Percentiles rank a stretch among this genome's conserved stretches.
Evolutionary conservation across 2,113 vertebrate genomes (phyloP).

Genomic region (Fukomys damarensis): DNA sequence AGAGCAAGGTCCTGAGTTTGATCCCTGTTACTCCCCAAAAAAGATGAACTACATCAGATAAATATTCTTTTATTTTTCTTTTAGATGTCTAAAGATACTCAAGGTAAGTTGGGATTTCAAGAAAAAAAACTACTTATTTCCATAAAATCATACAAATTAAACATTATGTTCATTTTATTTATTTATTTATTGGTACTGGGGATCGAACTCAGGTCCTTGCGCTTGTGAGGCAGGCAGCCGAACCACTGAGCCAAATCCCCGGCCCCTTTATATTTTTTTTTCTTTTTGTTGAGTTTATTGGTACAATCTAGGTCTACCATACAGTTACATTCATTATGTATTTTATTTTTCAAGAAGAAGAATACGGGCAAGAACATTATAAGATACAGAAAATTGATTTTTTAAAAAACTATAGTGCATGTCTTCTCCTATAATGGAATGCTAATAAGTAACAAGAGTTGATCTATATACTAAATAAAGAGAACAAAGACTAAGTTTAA

Average conservation of each 20-base stretch:
- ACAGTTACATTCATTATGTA: too few relatives aligned
- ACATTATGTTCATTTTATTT: not conserved
- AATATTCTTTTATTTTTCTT: not conserved
- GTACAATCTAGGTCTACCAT: too few relatives aligned
- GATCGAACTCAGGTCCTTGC: too few relatives aligned
- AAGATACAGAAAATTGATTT: not conserved
- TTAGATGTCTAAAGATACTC: not conserved
- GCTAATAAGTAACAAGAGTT: not conserved
- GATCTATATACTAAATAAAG: not conserved
- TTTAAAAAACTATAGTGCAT: not conserved
- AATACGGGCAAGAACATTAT: not conserved
- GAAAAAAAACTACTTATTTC: not conserved
- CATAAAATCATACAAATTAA: not conserved
- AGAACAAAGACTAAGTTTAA: not conserved
- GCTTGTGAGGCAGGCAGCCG: too few relatives aligned
- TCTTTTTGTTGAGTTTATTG: too few relatives aligned
- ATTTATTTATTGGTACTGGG: too few relatives aligned
- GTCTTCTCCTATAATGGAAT: not conserved
- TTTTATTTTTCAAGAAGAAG: not conserved
- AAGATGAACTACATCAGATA: conserved; percentile 13
- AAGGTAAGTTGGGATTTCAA: conserved; percentile 15
- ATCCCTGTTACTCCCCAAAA: too few relatives aligned
- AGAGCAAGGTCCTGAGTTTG: too few relatives aligned
- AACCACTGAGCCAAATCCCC: too few relatives aligned
- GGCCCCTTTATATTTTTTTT: too few relatives aligned